Conservation (phyloP, 2,888 invertebrate species). For the Carpatolechia fugitivella region DNA sequence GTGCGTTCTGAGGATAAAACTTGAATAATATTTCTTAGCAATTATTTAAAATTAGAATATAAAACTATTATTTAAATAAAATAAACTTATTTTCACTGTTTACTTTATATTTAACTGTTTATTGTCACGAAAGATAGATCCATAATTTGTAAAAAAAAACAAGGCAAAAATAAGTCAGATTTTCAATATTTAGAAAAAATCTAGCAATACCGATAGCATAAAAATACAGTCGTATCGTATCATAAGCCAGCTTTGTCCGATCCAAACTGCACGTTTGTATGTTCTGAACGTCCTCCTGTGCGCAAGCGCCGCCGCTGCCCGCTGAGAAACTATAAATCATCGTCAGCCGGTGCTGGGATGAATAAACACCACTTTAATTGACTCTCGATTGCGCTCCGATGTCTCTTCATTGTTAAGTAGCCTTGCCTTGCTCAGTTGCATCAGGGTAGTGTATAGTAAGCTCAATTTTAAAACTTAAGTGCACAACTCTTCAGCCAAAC, state of each 20-base stretch:
- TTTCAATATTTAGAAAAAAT: too few species aligned
- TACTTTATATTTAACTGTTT: too few species aligned
- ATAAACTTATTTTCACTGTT: too few species aligned
- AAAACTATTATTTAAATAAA: too few species aligned
- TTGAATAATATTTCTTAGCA: too few species aligned
- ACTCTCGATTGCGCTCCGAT: slow-evolving; percentile 67
- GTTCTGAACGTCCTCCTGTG: slow-evolving; percentile 27
- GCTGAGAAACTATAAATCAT: slow-evolving; percentile 78
- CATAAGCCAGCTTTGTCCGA: neutral
- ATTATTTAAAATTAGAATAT: too few species aligned
- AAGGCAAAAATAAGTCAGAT: too few species aligned
- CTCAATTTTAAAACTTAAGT: neutral
- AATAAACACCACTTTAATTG: slow-evolving; percentile 76
- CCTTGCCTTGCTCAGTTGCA: slow-evolving; percentile 17
- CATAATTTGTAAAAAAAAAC: too few species aligned
- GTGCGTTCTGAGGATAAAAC: neutral
- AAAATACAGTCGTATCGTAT: too few species aligned
- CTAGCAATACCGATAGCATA: too few species aligned
- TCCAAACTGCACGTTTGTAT: neutral
- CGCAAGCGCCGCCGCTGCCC: slow-evolving; percentile 53
- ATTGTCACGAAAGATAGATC: too few species aligned
- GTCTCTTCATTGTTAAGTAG: slow-evolving; percentile 62
- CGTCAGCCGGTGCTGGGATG: slow-evolving; percentile 51
- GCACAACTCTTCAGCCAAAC: too few species aligned
- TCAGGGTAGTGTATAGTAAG: neutral